Evolutionary conservation across 2,888 invertebrate genomes (phyloP), one percentile per base, ranked within the genome.

Genomic region (Drosophila emarginata): DNA sequence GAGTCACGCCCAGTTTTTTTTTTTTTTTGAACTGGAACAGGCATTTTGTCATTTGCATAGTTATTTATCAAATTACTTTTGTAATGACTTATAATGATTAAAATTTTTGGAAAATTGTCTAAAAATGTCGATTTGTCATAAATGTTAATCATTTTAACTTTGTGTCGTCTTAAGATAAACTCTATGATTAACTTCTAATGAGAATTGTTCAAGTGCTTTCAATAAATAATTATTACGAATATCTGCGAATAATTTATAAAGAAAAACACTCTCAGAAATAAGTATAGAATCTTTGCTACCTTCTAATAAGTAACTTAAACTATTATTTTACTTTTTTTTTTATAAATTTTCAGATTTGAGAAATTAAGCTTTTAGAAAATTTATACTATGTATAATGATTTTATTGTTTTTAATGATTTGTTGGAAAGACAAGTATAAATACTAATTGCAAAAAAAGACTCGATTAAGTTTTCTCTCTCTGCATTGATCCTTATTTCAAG

Each of bases 1-100:
- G 45, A 66, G 59, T 60, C 78, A 60, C 80, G 61, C 76, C 77
- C 67, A 59, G 45, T 60, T 61, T 53, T 36, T 26, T 26, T 26
- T 26, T 26, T 0, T 26, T 26, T 26, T 40, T 50, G 26, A 59
- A 32, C 59, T 28, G 23, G 37, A 37, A 40, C 4, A 7, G 39
- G 14, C 32, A 59, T 39, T 68, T 79, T 75, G 59, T 63, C 67
- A 62, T 54, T 58, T 23, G 65, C 65, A 74, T 79, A 77, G 69
- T 51, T 73, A 77, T 80, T 67, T 68, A 65, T 72, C 18, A 62
- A 37, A 61, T 58, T 61, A 53, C 14, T 52, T 59, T 50, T 28
- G 39, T 32, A 56, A 18, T 64, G 60, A 57, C 50, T 59, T 39
- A 18, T 37, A 21, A 6, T 21, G 39, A 45, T n/a, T 37, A 26